Evolutionary conservation across 2,888 invertebrate genomes (phyloP).

Genomic region (Malthinus seriepunctatus): DNA sequence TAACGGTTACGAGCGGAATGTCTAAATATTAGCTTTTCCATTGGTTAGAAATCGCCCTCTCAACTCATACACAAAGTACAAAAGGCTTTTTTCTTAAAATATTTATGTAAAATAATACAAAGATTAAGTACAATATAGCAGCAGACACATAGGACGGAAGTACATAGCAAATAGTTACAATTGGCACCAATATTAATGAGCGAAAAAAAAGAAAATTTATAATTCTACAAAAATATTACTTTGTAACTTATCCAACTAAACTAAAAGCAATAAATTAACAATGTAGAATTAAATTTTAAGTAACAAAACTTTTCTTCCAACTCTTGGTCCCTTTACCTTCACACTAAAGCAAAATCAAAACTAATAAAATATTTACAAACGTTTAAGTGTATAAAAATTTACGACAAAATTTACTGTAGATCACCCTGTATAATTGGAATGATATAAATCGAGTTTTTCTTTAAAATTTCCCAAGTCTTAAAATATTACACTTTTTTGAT

Average conservation of each 20-base stretch:
- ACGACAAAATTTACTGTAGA: neutral
- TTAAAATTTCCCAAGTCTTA: neutral
- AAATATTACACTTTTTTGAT: slow-evolving; percentile 3
- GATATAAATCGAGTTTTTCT: no score
- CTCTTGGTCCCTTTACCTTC: slow-evolving; percentile 4
- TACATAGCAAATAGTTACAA: neutral
- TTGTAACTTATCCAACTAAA: neutral
- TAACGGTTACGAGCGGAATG: no score
- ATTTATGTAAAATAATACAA: slow-evolving; percentile 5
- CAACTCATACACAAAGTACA: no score
- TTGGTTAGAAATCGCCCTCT: no score
- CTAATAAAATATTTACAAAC: slow-evolving; percentile 5
- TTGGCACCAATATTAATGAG: slow-evolving; percentile 3
- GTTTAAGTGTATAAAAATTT: neutral
- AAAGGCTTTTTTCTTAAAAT: neutral
- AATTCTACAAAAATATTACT: neutral
- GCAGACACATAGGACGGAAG: neutral
- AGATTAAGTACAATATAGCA: neutral
- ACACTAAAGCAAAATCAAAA: slow-evolving; percentile 3
- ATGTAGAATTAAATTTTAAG: no score
- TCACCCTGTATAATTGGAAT: no score
- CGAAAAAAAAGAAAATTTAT: slow-evolving; percentile 3
- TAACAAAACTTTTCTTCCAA: no score
- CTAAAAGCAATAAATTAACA: no score
- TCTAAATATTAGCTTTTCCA: no score